phyloP scores from a whole-genome alignment of 2,888 invertebrate genomes.

The Chaitophorus viminalis region DNA sequence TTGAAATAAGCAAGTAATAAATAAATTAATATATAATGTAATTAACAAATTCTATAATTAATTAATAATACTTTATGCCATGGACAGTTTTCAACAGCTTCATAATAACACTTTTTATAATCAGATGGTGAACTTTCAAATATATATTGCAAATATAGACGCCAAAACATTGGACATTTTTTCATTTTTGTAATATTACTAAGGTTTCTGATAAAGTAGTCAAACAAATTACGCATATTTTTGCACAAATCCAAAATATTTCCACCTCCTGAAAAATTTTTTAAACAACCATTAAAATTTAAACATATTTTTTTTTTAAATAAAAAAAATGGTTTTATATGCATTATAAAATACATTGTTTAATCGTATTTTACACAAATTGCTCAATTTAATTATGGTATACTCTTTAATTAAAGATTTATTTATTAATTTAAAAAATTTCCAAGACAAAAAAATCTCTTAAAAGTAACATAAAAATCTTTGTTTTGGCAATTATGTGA shows the following conservation, averaged over 20 bases:
- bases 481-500: too few relatives aligned
- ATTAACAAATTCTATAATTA: neutral
- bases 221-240: slow-evolving; percentile 49
- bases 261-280: slow-evolving; percentile 45
- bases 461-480: too few relatives aligned
- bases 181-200: slow-evolving; percentile 62
- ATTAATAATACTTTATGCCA: slow-evolving; percentile 72
- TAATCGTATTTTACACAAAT: neutral
- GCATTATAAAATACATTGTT: neutral
- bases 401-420: neutral
- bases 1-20: slow-evolving; percentile 63
- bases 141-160: slow-evolving; percentile 73
- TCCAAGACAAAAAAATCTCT: too few relatives aligned
- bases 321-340: neutral
- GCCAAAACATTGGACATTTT: slow-evolving; percentile 69
- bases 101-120: slow-evolving; percentile 69
- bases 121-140: slow-evolving; percentile 67
- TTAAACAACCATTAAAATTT: neutral
- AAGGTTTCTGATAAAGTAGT: slow-evolving; percentile 51
- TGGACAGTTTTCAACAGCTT: slow-evolving; percentile 74
- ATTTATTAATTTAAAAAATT: too few relatives aligned
- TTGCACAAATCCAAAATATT: slow-evolving; percentile 43
- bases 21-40: neutral
- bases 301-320: neutral
- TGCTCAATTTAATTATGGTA: too few relatives aligned